A percentile compares a stretch with the other conserved stretches of the same genome.
These are phyloP conservation scores for Nixonia krombeini DNA, from an alignment of 1,140 invertebrate genomes.

Conservation along the genomic window DNA sequence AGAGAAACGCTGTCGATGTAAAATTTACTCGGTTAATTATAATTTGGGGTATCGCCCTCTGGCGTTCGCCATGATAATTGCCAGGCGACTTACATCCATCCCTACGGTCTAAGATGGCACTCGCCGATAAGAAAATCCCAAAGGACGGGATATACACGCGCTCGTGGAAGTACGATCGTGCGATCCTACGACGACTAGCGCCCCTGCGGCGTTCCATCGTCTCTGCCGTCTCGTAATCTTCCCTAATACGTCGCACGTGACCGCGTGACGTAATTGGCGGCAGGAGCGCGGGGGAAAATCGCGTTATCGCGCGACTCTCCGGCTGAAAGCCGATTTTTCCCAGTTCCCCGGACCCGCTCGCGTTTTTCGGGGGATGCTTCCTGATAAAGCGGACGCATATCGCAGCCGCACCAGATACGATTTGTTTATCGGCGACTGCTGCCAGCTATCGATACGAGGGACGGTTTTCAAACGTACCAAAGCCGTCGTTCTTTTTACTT, in stretches of 20 bases:
- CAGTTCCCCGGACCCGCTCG: background rate
- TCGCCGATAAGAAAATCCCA: conserved; percentile 44
- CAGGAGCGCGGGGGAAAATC: conserved; percentile 30
- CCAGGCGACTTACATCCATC: conserved; percentile 48
- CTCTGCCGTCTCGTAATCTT: conserved; percentile 52
- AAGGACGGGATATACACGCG: conserved; percentile 32
- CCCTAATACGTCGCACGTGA: conserved; percentile 59
- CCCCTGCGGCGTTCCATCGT: conserved; percentile 28
- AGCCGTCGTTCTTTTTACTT: too few species aligned
- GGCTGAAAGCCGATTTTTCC: conserved; percentile 26
- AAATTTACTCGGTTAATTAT: conserved; percentile 28
- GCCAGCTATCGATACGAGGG: background rate
- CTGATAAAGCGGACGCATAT: conserved; percentile 20
- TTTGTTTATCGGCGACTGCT: background rate
- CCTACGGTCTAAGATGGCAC: conserved; percentile 38
- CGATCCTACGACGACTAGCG: conserved; percentile 25
- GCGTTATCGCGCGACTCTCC: conserved; percentile 35
- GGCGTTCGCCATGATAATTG: conserved; percentile 43
- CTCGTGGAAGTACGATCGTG: conserved; percentile 24
- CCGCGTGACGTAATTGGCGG: conserved; percentile 54
- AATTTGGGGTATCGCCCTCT: conserved; percentile 12
- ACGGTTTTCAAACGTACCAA: background rate
- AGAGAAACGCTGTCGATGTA: background rate
- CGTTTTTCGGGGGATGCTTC: conserved; percentile 1
- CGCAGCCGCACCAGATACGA: background rate